These are phyloP conservation scores for Forbesichthys agassizii DNA, from an alignment of 2,113 vertebrate species.

Conservation along the genomic window DNA sequence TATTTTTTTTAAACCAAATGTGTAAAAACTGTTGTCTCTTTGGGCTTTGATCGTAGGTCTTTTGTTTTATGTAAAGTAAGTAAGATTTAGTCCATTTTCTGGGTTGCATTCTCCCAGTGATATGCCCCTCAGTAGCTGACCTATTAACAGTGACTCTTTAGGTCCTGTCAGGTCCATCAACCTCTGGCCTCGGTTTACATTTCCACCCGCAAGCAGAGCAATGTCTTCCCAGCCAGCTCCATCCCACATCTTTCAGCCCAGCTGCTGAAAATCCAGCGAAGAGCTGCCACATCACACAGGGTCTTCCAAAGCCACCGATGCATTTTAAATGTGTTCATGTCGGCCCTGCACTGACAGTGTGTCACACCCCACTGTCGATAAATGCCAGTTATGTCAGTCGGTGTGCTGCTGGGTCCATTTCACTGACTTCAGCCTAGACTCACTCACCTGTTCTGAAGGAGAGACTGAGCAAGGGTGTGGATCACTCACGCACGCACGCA, in stretches of 20 bases:
- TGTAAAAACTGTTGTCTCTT: no score
- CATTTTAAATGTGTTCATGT: slow-evolving; percentile 39
- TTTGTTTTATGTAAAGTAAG: no score
- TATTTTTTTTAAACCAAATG: no score
- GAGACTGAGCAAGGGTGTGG: not conserved
- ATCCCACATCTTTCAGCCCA: slow-evolving; percentile 26
- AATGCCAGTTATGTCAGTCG: not conserved
- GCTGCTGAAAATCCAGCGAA: slow-evolving; percentile 40
- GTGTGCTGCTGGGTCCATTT: not conserved
- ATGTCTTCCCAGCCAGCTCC: slow-evolving; percentile 15
- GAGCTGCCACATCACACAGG: slow-evolving; percentile 34
- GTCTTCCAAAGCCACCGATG: slow-evolving; percentile 15
- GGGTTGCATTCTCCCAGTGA: not conserved
- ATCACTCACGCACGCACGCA: slow-evolving; percentile 16
- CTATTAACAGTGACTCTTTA: slow-evolving; percentile 3
- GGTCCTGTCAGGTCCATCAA: slow-evolving; percentile 25
- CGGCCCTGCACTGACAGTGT: not conserved
- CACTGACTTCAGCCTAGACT: not conserved
- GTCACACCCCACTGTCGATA: slow-evolving; percentile 8
- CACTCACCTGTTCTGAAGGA: slow-evolving; percentile 25
- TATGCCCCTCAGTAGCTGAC: not conserved
- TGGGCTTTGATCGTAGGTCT: no score
- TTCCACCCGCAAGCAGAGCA: slow-evolving; percentile 17
- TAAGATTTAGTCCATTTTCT: not conserved
- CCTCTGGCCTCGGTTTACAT: slow-evolving; percentile 10